Percentiles rank a stretch among this genome's conserved stretches.
phyloP scores from a whole-genome alignment of 2,113 vertebrate species.

The Aspiorhynchus laticeps region DNA sequence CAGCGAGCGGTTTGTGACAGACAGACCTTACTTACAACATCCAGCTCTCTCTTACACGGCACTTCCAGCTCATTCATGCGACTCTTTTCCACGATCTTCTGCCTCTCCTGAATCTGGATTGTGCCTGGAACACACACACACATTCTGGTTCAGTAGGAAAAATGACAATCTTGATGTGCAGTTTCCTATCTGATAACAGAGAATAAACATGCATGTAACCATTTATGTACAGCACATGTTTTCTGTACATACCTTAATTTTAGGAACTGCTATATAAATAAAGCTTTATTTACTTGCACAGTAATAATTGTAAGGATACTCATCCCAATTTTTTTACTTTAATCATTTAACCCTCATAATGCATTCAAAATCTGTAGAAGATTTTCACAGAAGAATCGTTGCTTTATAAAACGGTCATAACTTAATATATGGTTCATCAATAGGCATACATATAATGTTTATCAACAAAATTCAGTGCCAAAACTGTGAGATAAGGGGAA shows the following conservation, averaged over 20 bases:
- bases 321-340: background rate
- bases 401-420: too few relatives aligned
- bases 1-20: background rate
- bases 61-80: constrained; percentile 71
- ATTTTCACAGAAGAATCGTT: too few relatives aligned
- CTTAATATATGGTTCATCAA: too few relatives aligned
- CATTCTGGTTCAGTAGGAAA: background rate
- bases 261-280: background rate
- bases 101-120: constrained; percentile 83
- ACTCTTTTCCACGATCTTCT: constrained; percentile 77
- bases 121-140: constrained; percentile 74
- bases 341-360: background rate
- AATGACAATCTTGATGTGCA: background rate
- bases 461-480: too few relatives aligned
- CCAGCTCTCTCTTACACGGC: constrained; percentile 73
- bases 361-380: too few relatives aligned
- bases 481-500: too few relatives aligned
- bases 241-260: background rate
- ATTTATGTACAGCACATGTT: background rate
- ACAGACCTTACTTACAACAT: constrained; percentile 72
- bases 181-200: too few relatives aligned
- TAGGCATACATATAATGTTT: too few relatives aligned
- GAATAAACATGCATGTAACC: too few relatives aligned
- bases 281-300: background rate
- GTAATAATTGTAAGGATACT: background rate